Evolutionary conservation across 1,140 invertebrate genomes (phyloP).

Genomic region (Drosophila ananassae): DNA sequence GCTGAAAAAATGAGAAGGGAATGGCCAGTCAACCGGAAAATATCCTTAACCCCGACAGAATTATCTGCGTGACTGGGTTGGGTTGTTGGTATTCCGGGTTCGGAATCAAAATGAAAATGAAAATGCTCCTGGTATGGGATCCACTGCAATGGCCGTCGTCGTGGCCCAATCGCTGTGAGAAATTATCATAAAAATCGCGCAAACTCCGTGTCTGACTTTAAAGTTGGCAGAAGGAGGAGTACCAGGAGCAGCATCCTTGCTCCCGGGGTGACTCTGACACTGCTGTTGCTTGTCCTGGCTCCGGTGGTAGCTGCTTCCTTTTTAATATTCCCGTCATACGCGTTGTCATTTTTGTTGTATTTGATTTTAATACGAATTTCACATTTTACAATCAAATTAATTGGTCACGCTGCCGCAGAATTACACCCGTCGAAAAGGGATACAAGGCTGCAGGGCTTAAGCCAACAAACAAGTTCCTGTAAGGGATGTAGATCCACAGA

Average conservation of each 20-base stretch:
- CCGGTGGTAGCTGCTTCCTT: slow-evolving; percentile 62
- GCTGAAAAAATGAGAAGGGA: slow-evolving; percentile 8
- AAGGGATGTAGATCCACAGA: slow-evolving; percentile 48
- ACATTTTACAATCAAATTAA: slow-evolving; percentile 84
- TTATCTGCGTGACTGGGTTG: slow-evolving; percentile 22
- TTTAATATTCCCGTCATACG: slow-evolving; percentile 82
- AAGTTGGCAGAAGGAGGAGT: slow-evolving; percentile 32
- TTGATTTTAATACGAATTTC: slow-evolving; percentile 84
- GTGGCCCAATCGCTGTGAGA: slow-evolving; percentile 63
- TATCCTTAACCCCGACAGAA: slow-evolving; percentile 47
- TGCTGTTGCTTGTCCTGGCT: background rate
- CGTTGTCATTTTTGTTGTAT: slow-evolving; percentile 82
- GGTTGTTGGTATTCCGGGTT: background rate
- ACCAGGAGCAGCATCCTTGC: slow-evolving; percentile 24
- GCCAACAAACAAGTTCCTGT: slow-evolving; percentile 61
- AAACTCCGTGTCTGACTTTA: slow-evolving; percentile 80
- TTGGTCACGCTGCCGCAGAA: slow-evolving; percentile 82
- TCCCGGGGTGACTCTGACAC: slow-evolving; percentile 30
- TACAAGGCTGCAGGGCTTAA: slow-evolving; percentile 54
- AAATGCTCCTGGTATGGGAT: slow-evolving; percentile 6
- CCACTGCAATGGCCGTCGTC: slow-evolving; percentile 62
- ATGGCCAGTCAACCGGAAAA: slow-evolving; percentile 39
- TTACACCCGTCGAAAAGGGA: slow-evolving; percentile 58
- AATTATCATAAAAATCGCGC: slow-evolving; percentile 82
- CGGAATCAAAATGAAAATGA: background rate